Percentiles rank a stretch among this genome's conserved stretches.
These are phyloP conservation scores for Amphiduros pacificus DNA, from an alignment of 2,888 invertebrate species.

Conservation along the genomic window DNA sequence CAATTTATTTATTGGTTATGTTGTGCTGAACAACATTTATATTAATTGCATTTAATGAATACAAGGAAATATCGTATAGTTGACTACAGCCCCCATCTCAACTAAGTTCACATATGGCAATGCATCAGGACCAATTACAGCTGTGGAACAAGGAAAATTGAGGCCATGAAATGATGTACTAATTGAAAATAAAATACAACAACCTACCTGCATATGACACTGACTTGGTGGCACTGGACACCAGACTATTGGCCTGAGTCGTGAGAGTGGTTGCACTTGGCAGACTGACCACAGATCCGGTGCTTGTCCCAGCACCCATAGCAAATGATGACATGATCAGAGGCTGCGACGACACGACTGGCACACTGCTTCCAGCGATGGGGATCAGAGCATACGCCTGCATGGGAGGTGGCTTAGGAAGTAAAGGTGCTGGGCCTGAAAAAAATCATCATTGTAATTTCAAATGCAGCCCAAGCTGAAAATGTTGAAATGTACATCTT, in stretches of 20 bases:
- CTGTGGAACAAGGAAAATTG: neutral
- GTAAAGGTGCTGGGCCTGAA: conserved; percentile 27
- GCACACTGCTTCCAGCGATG: conserved; percentile 17
- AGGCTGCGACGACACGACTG: conserved; percentile 18
- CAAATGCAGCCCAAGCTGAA: too few relatives aligned
- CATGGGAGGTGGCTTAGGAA: conserved; percentile 25
- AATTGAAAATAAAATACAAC: neutral
- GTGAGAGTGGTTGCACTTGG: neutral
- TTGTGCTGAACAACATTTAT: too few relatives aligned
- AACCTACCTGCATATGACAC: neutral
- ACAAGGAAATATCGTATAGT: too few relatives aligned
- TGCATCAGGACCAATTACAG: neutral
- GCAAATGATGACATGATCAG: conserved; percentile 18
- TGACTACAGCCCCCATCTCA: too few relatives aligned
- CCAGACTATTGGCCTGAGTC: neutral
- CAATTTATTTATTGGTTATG: too few relatives aligned
- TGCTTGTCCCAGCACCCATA: neutral
- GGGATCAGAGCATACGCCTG: conserved; percentile 25
- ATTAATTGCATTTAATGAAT: too few relatives aligned
- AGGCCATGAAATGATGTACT: neutral
- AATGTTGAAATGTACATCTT: too few relatives aligned
- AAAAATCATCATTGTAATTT: neutral
- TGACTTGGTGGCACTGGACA: neutral
- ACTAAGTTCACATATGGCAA: too few relatives aligned
- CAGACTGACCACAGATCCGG: neutral